Conservation (phyloP, 2,888 invertebrate species). For the Galerucella pusilla region DNA sequence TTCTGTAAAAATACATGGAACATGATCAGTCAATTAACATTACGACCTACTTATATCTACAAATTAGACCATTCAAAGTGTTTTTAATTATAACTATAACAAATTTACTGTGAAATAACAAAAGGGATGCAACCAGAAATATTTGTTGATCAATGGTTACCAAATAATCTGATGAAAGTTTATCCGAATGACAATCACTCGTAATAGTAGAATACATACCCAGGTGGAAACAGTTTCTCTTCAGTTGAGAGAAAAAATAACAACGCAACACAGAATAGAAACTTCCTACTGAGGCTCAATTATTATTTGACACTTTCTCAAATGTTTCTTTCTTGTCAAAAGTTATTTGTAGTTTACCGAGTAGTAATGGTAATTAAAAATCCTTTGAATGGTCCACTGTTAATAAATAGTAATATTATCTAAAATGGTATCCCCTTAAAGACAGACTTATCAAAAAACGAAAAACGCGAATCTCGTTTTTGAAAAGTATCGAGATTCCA, state of each 20-base stretch:
- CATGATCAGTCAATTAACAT: constrained; percentile 43
- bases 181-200: too few relatives aligned
- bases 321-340: too few relatives aligned
- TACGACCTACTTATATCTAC: constrained; percentile 39
- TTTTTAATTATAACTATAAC: constrained; percentile 7
- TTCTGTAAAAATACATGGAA: constrained; percentile 32
- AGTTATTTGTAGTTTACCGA: too few relatives aligned
- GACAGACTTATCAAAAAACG: constrained; percentile 28
- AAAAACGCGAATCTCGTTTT: constrained; percentile 30
- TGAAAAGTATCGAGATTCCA: too few relatives aligned
- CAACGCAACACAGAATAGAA: too few relatives aligned
- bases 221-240: too few relatives aligned
- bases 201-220: too few relatives aligned
- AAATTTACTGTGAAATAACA: neutral
- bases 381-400: constrained; percentile 27
- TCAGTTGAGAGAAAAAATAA: too few relatives aligned
- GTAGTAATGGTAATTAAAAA: too few relatives aligned
- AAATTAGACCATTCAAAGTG: constrained; percentile 24
- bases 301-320: too few relatives aligned
- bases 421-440: constrained; percentile 33
- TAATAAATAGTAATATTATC: constrained; percentile 46
- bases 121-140: neutral
- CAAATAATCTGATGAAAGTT: too few relatives aligned
- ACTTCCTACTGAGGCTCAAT: too few relatives aligned
- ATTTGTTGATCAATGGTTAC: neutral